Percentiles rank a stretch among this genome's conserved stretches.
Conservation (phyloP, 2,113 vertebrate genomes). For the Rhipidura dahli region DNA sequence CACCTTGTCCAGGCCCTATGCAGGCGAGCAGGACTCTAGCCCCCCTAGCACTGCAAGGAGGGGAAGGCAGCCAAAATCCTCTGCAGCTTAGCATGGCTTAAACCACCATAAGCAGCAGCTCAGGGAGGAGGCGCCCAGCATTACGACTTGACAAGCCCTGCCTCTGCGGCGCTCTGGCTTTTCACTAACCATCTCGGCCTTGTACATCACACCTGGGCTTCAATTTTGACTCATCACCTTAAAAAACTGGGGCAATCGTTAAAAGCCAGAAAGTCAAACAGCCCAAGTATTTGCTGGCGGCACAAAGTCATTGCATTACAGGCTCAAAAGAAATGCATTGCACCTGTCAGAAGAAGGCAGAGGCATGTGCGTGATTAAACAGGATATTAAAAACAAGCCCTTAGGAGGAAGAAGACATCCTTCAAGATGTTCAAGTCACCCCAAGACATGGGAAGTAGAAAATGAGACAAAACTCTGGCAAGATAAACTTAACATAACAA, state of each 20-base stretch:
- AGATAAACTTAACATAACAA: conserved; percentile 30
- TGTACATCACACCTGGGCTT: not conserved
- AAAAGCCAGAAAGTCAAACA: conserved; percentile 12
- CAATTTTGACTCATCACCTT: not conserved
- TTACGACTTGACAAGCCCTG: not conserved
- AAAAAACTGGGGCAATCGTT: not conserved
- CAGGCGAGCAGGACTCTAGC: not conserved
- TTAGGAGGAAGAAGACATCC: not conserved
- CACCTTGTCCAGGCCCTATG: not conserved
- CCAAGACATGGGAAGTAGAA: not conserved
- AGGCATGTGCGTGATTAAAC: conserved; percentile 14
- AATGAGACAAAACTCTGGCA: conserved; percentile 15
- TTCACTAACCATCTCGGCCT: not conserved
- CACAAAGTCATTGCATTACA: not conserved
- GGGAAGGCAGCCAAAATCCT: not conserved
- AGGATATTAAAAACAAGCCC: conserved; percentile 43
- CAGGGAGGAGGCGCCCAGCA: not conserved
- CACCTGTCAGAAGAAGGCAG: not conserved
- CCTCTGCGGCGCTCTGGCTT: not conserved
- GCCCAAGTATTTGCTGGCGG: not conserved
- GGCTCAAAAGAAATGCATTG: not conserved
- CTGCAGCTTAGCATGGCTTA: not conserved
- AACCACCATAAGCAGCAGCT: not conserved
- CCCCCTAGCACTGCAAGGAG: not conserved
- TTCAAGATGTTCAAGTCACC: not conserved